Percentiles rank a stretch among this genome's conserved stretches.
These are phyloP conservation scores for Odontothrips loti DNA, from an alignment of 2,888 invertebrate species.

Conservation along the genomic window DNA sequence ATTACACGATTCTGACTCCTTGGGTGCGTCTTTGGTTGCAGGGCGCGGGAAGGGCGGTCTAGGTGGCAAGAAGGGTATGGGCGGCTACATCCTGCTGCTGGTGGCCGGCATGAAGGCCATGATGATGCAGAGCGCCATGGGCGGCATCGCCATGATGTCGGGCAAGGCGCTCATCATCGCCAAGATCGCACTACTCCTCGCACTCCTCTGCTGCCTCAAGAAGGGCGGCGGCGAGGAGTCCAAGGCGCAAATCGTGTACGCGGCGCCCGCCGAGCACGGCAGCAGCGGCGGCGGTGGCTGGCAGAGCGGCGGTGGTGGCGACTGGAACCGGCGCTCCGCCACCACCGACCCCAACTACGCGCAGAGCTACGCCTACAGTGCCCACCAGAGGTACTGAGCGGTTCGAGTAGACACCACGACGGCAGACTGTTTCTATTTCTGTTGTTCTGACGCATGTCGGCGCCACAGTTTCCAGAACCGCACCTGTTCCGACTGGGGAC, in stretches of 20 bases:
- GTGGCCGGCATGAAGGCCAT: slow-evolving; percentile 37
- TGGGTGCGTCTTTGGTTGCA: neutral
- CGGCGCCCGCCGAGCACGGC: neutral
- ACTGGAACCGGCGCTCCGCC: slow-evolving; percentile 23
- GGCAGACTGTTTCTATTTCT: no score
- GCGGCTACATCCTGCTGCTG: slow-evolving; percentile 37
- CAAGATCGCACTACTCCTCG: slow-evolving; percentile 16
- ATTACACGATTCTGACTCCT: no score
- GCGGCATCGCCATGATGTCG: slow-evolving; percentile 37
- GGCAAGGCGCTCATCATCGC: slow-evolving; percentile 37
- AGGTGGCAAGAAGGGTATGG: slow-evolving; percentile 20
- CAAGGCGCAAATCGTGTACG: slow-evolving; percentile 10
- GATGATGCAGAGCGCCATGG: slow-evolving; percentile 35
- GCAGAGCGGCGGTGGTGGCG: slow-evolving; percentile 17
- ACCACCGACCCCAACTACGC: slow-evolving; percentile 12
- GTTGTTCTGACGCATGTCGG: no score
- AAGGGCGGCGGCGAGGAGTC: slow-evolving; percentile 25
- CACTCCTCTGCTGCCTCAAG: slow-evolving; percentile 14
- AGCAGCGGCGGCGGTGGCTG: slow-evolving; percentile 1
- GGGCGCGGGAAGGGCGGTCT: slow-evolving; percentile 20
- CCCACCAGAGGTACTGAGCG: slow-evolving; percentile 14
- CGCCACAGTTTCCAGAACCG: no score
- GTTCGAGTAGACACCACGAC: no score
- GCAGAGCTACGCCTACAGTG: slow-evolving; percentile 21
- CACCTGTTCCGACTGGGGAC: no score